Evolutionary conservation across 2,113 vertebrate species (phyloP).

Genomic region (Rhagologus leucostigma): DNA sequence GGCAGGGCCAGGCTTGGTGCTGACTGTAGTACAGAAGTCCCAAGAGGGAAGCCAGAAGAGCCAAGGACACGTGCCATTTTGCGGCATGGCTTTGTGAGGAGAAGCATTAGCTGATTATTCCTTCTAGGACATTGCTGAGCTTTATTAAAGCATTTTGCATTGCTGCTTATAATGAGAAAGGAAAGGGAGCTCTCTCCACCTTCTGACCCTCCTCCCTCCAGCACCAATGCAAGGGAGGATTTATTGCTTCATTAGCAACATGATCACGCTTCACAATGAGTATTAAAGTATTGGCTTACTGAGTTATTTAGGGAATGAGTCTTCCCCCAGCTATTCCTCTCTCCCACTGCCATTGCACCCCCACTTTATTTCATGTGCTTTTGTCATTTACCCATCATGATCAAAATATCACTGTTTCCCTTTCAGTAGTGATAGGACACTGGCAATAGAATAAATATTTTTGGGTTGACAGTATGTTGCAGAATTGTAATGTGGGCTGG

Average conservation of each 20-base stretch:
- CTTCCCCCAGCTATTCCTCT: neutral
- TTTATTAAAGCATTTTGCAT: conserved; percentile 36
- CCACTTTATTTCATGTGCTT: neutral
- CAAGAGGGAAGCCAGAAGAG: neutral
- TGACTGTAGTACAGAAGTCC: neutral
- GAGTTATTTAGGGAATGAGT: conserved; percentile 35
- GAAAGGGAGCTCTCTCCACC: conserved; percentile 12
- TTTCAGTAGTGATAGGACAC: neutral
- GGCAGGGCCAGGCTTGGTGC: neutral
- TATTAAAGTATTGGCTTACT: conserved; percentile 27
- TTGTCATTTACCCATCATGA: neutral
- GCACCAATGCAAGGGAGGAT: conserved; percentile 28
- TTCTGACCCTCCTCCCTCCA: conserved; percentile 35
- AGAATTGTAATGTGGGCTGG: conserved; percentile 16
- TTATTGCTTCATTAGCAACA: conserved; percentile 58
- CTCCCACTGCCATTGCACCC: neutral
- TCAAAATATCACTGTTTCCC: neutral
- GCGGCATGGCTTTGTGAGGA: neutral
- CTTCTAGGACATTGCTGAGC: conserved; percentile 8
- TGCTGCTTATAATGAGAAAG: conserved; percentile 28
- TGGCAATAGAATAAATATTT: conserved; percentile 22
- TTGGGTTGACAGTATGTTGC: neutral
- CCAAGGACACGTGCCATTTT: neutral
- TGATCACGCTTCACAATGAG: neutral
- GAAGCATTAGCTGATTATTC: conserved; percentile 5